Evolutionary conservation across 1,140 invertebrate genomes (phyloP), one percentile per base, ranked within the genome.

Genomic region (Formica exsecta): DNA sequence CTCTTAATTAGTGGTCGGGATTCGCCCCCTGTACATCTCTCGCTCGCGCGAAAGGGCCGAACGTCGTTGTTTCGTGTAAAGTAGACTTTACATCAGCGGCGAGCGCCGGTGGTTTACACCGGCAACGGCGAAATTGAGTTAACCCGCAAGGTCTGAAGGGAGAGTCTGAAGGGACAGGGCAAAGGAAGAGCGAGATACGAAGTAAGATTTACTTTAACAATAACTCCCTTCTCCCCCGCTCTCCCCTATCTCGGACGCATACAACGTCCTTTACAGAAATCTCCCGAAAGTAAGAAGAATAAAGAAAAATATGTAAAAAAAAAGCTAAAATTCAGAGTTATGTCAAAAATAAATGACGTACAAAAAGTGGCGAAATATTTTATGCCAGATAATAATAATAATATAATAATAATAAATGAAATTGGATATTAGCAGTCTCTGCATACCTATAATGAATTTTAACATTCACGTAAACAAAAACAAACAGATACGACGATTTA

Each of bases 81-180:
- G 66, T 73, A 83, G 79, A 83, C 68, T 73, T 83, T 83, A 83
- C 66, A 83, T 83, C 68, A 83, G 38, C 79, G 79, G 79, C 65
- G 54, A 73, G 38, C 48, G 48, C 79, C 68, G 54, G 25, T 61
- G 54, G 68, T 83, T n/a, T 71, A n/a, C 38, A 29, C 29, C 79
- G 79, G 51, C 41, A 73, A 73, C 54, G 38, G 54, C 25, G 79
- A 83, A 73, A 83, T 83, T 83, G 68, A 83, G 54, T 83, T 61
- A 73, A 73, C 54, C 54, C 51, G 68, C 66, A 83, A 83, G 32
- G 51, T n/a, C 54, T 38, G 13, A 48, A 22, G 54, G 68, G 29
- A 51, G 44, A 32, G 44, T 1, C 36, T 1, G 25, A 29, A 29
- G 44, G 61, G 44, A 32, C 6, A 29, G 36, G 51, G 36, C 8